Evolutionary conservation across 2,113 vertebrate genomes (phyloP), one percentile per base, ranked within the genome.

Genomic region (Castor canadensis): DNA sequence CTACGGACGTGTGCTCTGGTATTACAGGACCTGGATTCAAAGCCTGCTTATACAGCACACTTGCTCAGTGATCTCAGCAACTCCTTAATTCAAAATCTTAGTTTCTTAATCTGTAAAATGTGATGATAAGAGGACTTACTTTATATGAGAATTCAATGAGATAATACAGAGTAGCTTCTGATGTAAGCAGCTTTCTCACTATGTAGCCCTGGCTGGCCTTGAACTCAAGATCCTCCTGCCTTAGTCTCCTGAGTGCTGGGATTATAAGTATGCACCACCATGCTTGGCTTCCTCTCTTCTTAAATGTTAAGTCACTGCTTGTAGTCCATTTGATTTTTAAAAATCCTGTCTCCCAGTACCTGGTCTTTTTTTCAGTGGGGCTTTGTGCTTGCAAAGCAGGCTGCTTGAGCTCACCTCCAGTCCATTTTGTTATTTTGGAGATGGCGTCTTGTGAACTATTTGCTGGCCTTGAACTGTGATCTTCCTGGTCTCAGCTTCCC

Each of bases 91-190:
- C 56, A n/a, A n/a, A 13, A 11, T 54, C 52, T 81, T 54, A 6
- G 40, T 81, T 80, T 75, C 47, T 69, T 52, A 28, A 6, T 15
- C 45, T 89, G 38, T 73, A 38, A 84, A 56, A 62, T 40, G n/a
- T 58, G 60, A 20, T 43, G 62, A 7, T 30, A 3, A 52, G 2
- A 19, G 60, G 10, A 30, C 24, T 58, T 13, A 5, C 17, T 10
- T 56, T 87, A 26, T 0, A 26, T 4, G 30, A 26, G 69, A 72
- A 93, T 26, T 16, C 47, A 72, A 35, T 4, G 40, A 67, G 56
- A 35, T 3, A 1, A 40, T 1, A 10, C 15, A 17, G 12, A 26
- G 58, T 19, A 28, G 17, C 40, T n/a, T 3, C 4, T 4, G 38
- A 62, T 19, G 16, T 20, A 40, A 52, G 75, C 0, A 10, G 40